phyloP scores from a whole-genome alignment of 2,888 invertebrate species.

The Dasysyrphus tricinctus region DNA sequence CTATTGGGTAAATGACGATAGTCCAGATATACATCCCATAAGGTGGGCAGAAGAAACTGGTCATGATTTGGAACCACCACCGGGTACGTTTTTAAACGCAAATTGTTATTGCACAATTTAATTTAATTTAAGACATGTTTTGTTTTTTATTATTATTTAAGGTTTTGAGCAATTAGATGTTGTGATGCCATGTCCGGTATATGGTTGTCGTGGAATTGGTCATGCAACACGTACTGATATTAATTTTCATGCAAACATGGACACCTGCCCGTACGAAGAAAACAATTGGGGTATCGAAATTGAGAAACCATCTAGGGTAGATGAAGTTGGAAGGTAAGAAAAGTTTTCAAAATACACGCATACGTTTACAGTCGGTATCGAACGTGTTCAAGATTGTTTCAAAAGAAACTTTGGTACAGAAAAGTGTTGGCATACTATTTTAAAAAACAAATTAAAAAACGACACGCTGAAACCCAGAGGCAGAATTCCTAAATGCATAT shows the following conservation, averaged over 20 bases:
- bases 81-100: constrained; percentile 85
- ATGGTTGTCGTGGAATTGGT: constrained; percentile 95
- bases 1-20: constrained; percentile 96
- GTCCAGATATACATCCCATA: constrained; percentile 94
- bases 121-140: too few relatives aligned
- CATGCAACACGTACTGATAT: constrained; percentile 91
- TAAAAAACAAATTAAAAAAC: too few relatives aligned
- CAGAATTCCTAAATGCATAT: too few relatives aligned
- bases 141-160: constrained; percentile 82
- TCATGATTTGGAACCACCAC: constrained; percentile 93
- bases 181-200: constrained; percentile 89
- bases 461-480: too few relatives aligned
- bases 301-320: constrained; percentile 79
- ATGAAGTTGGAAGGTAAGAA: constrained; percentile 64
- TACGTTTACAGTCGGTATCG: too few relatives aligned
- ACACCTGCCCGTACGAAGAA: constrained; percentile 89
- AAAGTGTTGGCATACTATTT: too few relatives aligned
- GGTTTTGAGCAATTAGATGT: constrained; percentile 84
- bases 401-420: too few relatives aligned
- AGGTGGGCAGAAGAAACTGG: constrained; percentile 96
- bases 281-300: constrained; percentile 81
- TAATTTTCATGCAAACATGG: constrained; percentile 88
- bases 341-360: background rate
- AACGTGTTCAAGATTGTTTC: too few relatives aligned
- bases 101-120: constrained; percentile 74